Conservation (phyloP, 1,140 invertebrate species). For the Drosophila burlai region DNA sequence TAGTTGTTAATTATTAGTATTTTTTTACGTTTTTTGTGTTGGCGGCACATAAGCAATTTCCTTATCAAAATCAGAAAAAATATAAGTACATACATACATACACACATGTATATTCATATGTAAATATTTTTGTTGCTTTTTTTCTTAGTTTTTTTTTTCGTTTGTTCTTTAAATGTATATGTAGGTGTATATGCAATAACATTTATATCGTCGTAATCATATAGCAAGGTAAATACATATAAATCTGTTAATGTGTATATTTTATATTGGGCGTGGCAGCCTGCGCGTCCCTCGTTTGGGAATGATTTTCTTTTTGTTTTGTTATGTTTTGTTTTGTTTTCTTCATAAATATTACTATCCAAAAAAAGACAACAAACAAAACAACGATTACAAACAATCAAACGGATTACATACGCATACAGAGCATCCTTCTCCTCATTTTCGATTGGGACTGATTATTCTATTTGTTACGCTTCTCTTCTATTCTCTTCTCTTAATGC, state of each 20-base stretch:
- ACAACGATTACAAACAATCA: constrained; percentile 56
- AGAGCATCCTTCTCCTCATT: constrained; percentile 14
- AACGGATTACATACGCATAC: constrained; percentile 55
- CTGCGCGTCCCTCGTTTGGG: constrained; percentile 15
- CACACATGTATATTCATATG: constrained; percentile 49
- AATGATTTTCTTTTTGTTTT: constrained; percentile 24
- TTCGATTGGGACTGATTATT: constrained; percentile 7
- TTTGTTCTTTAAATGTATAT: constrained; percentile 50
- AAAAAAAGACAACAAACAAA: constrained; percentile 51
- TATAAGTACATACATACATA: constrained; percentile 40
- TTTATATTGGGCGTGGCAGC: constrained; percentile 46
- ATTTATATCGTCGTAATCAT: constrained; percentile 79
- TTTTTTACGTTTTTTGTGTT: constrained; percentile 20
- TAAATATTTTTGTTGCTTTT: constrained; percentile 48
- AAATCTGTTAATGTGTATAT: constrained; percentile 76
- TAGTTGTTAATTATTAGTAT: not conserved
- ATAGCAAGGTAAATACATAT: constrained; percentile 81
- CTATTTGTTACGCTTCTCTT: not conserved
- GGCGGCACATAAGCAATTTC: constrained; percentile 45
- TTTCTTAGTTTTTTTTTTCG: not conserved
- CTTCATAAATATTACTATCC: constrained; percentile 48
- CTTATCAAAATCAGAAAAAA: constrained; percentile 63
- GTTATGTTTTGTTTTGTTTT: not conserved
- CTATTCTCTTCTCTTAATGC: not conserved
- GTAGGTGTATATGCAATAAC: constrained; percentile 79